Percentiles rank a stretch among this genome's conserved stretches.
phyloP scores from a whole-genome alignment of 1,140 invertebrate genomes.

The Campoletis sonorensis region DNA sequence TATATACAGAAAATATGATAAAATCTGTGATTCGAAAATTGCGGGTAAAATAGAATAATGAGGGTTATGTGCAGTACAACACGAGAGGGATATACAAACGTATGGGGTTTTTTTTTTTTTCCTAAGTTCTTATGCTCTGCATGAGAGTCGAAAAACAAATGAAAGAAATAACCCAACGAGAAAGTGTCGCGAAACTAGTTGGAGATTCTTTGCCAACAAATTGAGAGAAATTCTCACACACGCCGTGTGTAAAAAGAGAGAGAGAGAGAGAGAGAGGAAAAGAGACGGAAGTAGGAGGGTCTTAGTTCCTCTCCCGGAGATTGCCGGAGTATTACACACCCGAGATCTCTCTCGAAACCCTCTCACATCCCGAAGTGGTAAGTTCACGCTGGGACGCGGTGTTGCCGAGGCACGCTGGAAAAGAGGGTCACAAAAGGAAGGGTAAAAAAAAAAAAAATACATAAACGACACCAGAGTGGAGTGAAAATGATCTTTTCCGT shows the following conservation, averaged over 20 bases:
- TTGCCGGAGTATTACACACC: conserved; percentile 10
- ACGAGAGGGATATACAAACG: neutral
- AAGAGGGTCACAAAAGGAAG: neutral
- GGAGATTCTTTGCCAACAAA: conserved; percentile 5
- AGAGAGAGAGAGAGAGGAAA: too few species aligned
- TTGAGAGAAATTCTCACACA: neutral
- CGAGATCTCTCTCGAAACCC: conserved; percentile 7
- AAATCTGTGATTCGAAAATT: too few species aligned
- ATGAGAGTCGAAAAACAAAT: neutral
- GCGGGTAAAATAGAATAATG: too few species aligned
- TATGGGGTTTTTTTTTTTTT: conserved; percentile 20
- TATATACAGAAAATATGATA: too few species aligned
- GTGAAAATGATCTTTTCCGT: conserved; percentile 4
- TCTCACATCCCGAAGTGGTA: neutral
- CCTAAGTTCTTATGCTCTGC: neutral
- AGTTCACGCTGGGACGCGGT: neutral
- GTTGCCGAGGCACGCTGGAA: neutral
- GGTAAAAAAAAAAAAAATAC: conserved; percentile 1
- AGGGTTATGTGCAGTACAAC: too few species aligned
- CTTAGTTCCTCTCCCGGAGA: conserved; percentile 26
- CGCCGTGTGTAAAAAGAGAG: too few species aligned
- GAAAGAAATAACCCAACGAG: conserved; percentile 36
- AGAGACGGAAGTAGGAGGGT: neutral
- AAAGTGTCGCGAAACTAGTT: conserved; percentile 46
- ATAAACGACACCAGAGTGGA: conserved; percentile 10